Evolutionary conservation across 2,113 vertebrate genomes (phyloP).

Genomic region (Emydocephalus ijimae): DNA sequence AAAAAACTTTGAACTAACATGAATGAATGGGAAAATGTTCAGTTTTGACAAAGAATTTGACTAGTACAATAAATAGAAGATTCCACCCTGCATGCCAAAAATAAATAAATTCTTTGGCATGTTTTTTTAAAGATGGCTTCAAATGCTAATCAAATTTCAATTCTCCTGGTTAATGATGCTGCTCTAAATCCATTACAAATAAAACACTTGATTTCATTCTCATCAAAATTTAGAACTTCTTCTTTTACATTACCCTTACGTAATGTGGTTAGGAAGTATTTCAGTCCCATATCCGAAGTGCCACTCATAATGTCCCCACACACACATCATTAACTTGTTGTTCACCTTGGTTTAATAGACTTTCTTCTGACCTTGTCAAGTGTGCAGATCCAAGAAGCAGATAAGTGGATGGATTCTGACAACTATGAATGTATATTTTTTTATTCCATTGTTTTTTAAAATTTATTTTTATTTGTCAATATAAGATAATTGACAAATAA

Average conservation of each 20-base stretch:
- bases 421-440: not conserved
- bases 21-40: not conserved
- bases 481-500: too few species aligned
- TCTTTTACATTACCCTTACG: not conserved
- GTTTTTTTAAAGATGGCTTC: not conserved
- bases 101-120: not conserved
- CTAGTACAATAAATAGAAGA: not conserved
- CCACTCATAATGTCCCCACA: not conserved
- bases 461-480: too few species aligned
- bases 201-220: not conserved
- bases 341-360: not conserved
- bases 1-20: not conserved
- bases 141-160: not conserved
- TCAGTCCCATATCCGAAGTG: not conserved
- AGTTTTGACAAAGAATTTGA: not conserved
- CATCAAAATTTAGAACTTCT: not conserved
- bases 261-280: not conserved
- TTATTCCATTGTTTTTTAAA: not conserved
- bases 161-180: not conserved
- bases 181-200: not conserved
- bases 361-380: not conserved
- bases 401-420: not conserved
- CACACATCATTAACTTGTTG: not conserved
- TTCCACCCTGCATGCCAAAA: not conserved
- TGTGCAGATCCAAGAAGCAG: not conserved